Percentiles rank a stretch among this genome's conserved stretches.
phyloP scores from a whole-genome alignment of 2,113 vertebrate species.

The Indicator indicator region DNA sequence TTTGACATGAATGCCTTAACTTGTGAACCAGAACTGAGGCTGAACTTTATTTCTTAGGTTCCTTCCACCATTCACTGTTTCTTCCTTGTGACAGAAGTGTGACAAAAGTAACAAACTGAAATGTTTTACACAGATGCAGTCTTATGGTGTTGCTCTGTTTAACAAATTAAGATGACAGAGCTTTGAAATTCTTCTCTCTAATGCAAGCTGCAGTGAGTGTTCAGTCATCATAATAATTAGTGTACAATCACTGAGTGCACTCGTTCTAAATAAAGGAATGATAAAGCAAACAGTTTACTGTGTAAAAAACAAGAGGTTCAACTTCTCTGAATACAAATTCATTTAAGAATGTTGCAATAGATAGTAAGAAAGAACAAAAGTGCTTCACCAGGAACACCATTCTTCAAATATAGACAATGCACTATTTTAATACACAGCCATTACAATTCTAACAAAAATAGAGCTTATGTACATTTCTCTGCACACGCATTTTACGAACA shows the following conservation, averaged over 20 bases:
- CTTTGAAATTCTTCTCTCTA: background rate
- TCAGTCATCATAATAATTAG: background rate
- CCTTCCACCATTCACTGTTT: background rate
- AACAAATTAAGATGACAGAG: background rate
- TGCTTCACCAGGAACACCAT: conserved; percentile 65
- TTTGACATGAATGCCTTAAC: background rate
- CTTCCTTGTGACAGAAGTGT: conserved; percentile 24
- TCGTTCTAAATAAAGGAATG: background rate
- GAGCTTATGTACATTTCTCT: conserved; percentile 77
- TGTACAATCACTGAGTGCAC: background rate
- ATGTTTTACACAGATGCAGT: background rate
- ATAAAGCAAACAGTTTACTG: background rate
- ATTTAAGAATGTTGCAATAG: conserved; percentile 10
- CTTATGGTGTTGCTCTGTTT: background rate
- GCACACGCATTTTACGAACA: conserved; percentile 63
- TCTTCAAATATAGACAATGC: conserved; percentile 58
- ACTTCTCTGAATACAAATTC: conserved; percentile 40
- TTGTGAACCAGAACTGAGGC: background rate
- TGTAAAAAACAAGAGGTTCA: background rate
- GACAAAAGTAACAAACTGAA: background rate
- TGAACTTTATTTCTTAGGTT: conserved; percentile 51
- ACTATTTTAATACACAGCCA: conserved; percentile 68
- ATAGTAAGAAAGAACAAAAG: conserved; percentile 42
- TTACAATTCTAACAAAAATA: conserved; percentile 82
- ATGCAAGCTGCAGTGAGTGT: background rate